Conservation (phyloP, 2,888 invertebrate species). For the Priocnemis perturbator region DNA sequence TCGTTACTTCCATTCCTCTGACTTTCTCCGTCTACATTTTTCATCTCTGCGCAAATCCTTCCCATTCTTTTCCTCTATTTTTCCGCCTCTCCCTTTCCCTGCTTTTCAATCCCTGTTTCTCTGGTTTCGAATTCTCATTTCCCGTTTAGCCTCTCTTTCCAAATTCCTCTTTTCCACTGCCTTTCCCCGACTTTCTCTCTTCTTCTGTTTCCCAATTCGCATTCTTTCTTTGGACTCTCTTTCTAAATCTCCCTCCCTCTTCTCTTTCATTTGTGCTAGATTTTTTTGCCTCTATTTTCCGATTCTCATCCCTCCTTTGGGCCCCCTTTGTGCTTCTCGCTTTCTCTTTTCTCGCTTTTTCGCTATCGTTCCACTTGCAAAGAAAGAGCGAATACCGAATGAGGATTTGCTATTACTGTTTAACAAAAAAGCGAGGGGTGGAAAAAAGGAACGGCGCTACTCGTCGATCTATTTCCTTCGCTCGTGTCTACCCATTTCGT, state of each 20-base stretch:
- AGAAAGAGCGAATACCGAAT: conserved; percentile 3
- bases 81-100: no score
- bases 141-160: no score
- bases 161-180: no score
- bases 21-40: not conserved
- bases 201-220: no score
- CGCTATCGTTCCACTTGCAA: not conserved
- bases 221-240: no score
- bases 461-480: conserved; percentile 7
- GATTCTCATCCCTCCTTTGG: not conserved
- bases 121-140: no score
- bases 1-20: no score
- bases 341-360: conserved; percentile 11
- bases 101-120: no score
- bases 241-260: not conserved
- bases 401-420: conserved; percentile 1
- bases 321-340: not conserved
- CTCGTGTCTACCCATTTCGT: no score
- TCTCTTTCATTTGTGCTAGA: not conserved
- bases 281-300: conserved; percentile 1
- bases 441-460: not conserved
- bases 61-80: no score
- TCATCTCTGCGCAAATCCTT: no score
- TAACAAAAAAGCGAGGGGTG: not conserved
- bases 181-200: not conserved